Percentiles rank a stretch among this genome's conserved stretches.
phyloP scores from a whole-genome alignment of 2,113 vertebrate species.

The Clarias gariepinus region DNA sequence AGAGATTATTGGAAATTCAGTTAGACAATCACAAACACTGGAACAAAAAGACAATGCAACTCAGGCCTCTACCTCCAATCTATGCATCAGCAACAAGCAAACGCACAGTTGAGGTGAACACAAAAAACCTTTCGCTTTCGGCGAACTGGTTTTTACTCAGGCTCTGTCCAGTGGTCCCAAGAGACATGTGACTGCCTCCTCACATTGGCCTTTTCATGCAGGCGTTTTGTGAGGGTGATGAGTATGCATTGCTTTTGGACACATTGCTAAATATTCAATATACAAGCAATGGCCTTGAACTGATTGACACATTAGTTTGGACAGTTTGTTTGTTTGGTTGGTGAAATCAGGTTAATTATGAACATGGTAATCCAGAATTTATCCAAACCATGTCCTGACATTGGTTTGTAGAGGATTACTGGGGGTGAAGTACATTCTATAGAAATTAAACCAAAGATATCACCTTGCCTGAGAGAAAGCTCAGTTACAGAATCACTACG shows the following conservation, averaged over 20 bases:
- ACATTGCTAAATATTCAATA: constrained; percentile 65
- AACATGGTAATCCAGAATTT: constrained; percentile 32
- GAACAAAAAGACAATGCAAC: constrained; percentile 70
- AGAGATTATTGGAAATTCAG: constrained; percentile 85
- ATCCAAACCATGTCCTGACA: constrained; percentile 61
- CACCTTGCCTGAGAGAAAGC: constrained; percentile 15
- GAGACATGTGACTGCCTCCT: constrained; percentile 50
- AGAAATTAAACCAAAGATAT: constrained; percentile 20
- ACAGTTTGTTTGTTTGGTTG: constrained; percentile 2
- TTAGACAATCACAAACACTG: constrained; percentile 68
- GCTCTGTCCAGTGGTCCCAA: constrained; percentile 50
- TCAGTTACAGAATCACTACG: background rate
- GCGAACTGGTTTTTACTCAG: constrained; percentile 68
- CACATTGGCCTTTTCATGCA: constrained; percentile 50
- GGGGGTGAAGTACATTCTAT: constrained; percentile 28
- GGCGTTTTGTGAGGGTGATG: constrained; percentile 53
- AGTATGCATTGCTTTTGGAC: constrained; percentile 69
- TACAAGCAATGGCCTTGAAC: constrained; percentile 67
- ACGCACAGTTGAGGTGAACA: constrained; percentile 72
- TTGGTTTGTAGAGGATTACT: constrained; percentile 52
- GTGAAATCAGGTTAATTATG: constrained; percentile 61
- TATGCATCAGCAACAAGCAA: constrained; percentile 61
- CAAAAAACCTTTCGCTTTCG: constrained; percentile 59
- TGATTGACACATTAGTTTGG: constrained; percentile 55
- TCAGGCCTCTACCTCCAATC: constrained; percentile 63